Conservation (phyloP, 2,888 invertebrate species). For the Drosophila formosana region DNA sequence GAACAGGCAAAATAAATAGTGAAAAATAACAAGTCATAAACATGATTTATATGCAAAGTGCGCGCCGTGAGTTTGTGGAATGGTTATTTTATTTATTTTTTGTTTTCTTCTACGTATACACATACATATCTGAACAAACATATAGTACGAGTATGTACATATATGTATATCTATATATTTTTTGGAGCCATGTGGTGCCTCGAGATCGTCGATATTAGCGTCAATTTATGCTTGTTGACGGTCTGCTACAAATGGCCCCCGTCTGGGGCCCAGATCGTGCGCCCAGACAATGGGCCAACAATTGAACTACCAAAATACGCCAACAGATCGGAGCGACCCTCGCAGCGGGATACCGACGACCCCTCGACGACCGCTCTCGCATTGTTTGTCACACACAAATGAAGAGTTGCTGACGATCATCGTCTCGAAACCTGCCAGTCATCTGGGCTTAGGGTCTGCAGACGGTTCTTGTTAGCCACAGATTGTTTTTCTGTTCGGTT, state of each 20-base stretch:
- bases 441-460: slow-evolving; percentile 27
- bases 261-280: slow-evolving; percentile 47
- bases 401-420: slow-evolving; percentile 75
- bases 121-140: neutral
- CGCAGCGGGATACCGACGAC: slow-evolving; percentile 58
- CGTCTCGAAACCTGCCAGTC: slow-evolving; percentile 48
- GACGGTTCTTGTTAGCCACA: slow-evolving; percentile 66
- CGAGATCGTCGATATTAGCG: slow-evolving; percentile 66
- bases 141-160: neutral
- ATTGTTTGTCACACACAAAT: slow-evolving; percentile 79
- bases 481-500: slow-evolving; percentile 38
- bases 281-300: slow-evolving; percentile 72
- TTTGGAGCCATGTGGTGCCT: slow-evolving; percentile 21
- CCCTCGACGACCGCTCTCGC: slow-evolving; percentile 1
- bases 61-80: slow-evolving; percentile 53
- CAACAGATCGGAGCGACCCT: slow-evolving; percentile 56
- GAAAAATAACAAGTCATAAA: slow-evolving; percentile 81
- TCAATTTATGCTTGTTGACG: slow-evolving; percentile 78
- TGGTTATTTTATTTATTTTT: slow-evolving; percentile 9
- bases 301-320: slow-evolving; percentile 81
- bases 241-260: slow-evolving; percentile 56
- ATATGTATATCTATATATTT: neutral
- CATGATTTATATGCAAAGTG: slow-evolving; percentile 81
- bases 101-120: neutral
- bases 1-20: slow-evolving; percentile 74